Conservation (phyloP, 2,797 vertebrate species). For the Mus caroli region DNA sequence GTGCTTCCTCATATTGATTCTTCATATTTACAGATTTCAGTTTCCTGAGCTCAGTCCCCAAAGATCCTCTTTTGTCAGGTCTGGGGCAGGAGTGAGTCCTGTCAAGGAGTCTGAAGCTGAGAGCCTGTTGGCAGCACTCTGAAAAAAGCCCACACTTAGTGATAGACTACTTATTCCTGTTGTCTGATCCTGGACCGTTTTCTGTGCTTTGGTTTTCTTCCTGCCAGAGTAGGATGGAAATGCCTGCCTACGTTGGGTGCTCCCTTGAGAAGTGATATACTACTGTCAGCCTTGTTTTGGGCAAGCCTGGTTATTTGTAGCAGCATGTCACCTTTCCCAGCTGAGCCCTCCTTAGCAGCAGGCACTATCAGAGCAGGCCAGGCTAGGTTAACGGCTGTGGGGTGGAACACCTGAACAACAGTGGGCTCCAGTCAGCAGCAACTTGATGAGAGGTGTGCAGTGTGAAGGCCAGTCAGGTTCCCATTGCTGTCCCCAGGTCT, state of each 20-base stretch:
- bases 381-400: background rate
- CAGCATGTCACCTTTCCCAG: constrained; percentile 20
- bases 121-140: background rate
- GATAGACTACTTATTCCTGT: background rate
- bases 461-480: background rate
- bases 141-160: background rate
- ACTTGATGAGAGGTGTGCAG: constrained; percentile 50
- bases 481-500: background rate
- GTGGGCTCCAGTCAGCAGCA: constrained; percentile 41
- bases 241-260: background rate
- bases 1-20: background rate
- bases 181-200: background rate
- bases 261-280: background rate
- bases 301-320: constrained; percentile 39
- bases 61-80: constrained; percentile 30
- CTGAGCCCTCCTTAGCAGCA: constrained; percentile 51
- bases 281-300: constrained; percentile 1
- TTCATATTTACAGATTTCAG: background rate
- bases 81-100: background rate
- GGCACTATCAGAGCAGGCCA: background rate
- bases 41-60: constrained; percentile 23
- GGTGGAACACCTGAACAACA: constrained; percentile 53
- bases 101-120: background rate
- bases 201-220: constrained; percentile 38
- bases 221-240: constrained; percentile 18